phyloP scores from a whole-genome alignment of 92 coral and sea anemone genomes.

The Ricordea florida region DNA sequence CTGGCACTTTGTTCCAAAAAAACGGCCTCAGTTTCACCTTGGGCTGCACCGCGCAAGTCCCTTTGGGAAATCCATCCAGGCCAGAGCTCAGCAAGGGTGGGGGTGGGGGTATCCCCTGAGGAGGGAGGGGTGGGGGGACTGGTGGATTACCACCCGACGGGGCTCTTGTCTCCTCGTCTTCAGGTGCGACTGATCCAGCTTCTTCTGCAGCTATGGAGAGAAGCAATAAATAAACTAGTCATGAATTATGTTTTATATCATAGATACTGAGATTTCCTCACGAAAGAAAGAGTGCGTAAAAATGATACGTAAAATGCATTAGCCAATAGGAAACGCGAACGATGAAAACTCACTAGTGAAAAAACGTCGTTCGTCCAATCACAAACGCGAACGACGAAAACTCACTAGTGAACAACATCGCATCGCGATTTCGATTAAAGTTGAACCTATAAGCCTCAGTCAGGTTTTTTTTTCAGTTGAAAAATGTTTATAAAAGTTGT shows the following conservation, averaged over 20 bases:
- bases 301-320: no score
- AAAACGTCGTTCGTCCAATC: no score
- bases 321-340: no score
- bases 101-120: constrained; percentile 79
- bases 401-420: no score
- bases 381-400: no score
- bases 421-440: no score
- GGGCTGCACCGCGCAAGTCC: constrained; percentile 56
- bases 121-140: constrained; percentile 66
- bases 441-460: no score
- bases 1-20: constrained; percentile 95
- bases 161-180: neutral
- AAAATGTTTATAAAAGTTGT: no score
- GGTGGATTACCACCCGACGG: constrained; percentile 15
- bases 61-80: constrained; percentile 46
- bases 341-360: no score
- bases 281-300: no score
- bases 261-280: no score
- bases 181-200: neutral
- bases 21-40: constrained; percentile 88
- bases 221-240: neutral
- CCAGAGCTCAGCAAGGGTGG: constrained; percentile 82
- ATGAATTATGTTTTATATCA: neutral
- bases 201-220: constrained; percentile 15
- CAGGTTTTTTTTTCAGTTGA: no score